Conservation (phyloP, 2,113 vertebrate genomes). For the Aspiorhynchus laticeps region DNA sequence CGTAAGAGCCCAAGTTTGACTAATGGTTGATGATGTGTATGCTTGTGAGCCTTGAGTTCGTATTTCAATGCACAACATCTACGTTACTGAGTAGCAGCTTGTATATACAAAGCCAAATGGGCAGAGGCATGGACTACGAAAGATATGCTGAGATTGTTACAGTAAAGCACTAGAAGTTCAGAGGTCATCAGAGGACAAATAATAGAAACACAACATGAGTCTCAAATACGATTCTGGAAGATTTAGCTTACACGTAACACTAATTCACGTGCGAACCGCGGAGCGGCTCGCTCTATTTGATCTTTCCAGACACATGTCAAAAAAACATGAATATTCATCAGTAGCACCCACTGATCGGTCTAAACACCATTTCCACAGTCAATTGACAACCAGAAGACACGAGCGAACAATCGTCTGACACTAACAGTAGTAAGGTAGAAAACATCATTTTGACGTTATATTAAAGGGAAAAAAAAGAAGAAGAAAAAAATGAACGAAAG, state of each 20-base stretch:
- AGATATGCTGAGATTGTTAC: constrained; percentile 62
- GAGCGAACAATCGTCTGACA: constrained; percentile 47
- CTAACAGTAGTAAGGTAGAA: constrained; percentile 26
- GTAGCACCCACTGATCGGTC: constrained; percentile 12
- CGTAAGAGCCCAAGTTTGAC: constrained; percentile 28
- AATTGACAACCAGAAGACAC: constrained; percentile 34
- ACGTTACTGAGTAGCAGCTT: constrained; percentile 76
- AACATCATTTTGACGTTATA: constrained; percentile 45
- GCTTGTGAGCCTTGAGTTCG: constrained; percentile 64
- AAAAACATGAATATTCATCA: constrained; percentile 39
- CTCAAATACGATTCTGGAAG: constrained; percentile 43
- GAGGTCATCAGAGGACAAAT: constrained; percentile 59
- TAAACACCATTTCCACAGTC: constrained; percentile 32
- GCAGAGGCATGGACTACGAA: constrained; percentile 74
- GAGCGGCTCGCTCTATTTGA: not conserved
- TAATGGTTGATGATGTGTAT: not conserved
- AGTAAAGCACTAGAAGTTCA: constrained; percentile 70
- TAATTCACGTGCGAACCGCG: constrained; percentile 8
- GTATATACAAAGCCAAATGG: constrained; percentile 88
- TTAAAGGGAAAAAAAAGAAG: constrained; percentile 36
- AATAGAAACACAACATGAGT: constrained; percentile 33
- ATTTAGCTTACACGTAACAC: constrained; percentile 31
- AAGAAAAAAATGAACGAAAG: constrained; percentile 9
- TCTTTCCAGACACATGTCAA: constrained; percentile 27
- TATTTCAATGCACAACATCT: constrained; percentile 83